These are phyloP conservation scores for Aphelocoma californica DNA, from an alignment of 2,797 vertebrate genomes.

Conservation along the genomic window DNA sequence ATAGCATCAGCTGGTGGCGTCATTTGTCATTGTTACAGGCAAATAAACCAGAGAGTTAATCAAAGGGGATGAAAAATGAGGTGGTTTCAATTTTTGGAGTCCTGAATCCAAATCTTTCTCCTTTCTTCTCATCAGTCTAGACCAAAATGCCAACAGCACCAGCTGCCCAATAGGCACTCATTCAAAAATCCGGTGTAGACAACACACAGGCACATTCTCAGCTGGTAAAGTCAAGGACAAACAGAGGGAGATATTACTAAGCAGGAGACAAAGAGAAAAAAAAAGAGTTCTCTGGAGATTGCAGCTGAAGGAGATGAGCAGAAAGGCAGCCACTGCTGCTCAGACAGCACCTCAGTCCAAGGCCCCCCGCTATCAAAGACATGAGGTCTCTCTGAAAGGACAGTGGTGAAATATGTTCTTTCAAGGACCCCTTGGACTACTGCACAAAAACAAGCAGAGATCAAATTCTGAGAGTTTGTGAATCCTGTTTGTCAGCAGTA, in stretches of 20 bases:
- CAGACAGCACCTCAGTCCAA: not conserved
- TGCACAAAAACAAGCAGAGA: not conserved
- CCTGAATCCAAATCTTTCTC: not conserved
- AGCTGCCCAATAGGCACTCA: slow-evolving; percentile 35
- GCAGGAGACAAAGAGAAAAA: not conserved
- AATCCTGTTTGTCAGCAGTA: not conserved
- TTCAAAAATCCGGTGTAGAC: slow-evolving; percentile 32
- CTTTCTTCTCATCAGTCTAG: not conserved
- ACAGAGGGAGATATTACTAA: not conserved
- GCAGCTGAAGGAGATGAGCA: not conserved
- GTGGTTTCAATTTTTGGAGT: not conserved
- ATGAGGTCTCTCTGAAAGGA: not conserved
- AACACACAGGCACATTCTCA: not conserved
- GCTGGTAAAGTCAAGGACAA: slow-evolving; percentile 34
- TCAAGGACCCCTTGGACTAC: not conserved
- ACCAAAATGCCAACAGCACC: slow-evolving; percentile 35
- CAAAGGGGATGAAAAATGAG: slow-evolving; percentile 60
- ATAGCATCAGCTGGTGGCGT: slow-evolving; percentile 56
- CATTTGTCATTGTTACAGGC: slow-evolving; percentile 63
- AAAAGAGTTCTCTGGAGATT: not conserved
- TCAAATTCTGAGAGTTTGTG: not conserved
- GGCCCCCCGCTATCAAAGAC: not conserved
- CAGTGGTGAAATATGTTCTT: not conserved
- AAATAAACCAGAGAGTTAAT: slow-evolving; percentile 55
- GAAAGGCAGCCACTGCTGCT: not conserved